phyloP scores from a whole-genome alignment of 2,113 vertebrate genomes.

The Scophthalmus maximus region DNA sequence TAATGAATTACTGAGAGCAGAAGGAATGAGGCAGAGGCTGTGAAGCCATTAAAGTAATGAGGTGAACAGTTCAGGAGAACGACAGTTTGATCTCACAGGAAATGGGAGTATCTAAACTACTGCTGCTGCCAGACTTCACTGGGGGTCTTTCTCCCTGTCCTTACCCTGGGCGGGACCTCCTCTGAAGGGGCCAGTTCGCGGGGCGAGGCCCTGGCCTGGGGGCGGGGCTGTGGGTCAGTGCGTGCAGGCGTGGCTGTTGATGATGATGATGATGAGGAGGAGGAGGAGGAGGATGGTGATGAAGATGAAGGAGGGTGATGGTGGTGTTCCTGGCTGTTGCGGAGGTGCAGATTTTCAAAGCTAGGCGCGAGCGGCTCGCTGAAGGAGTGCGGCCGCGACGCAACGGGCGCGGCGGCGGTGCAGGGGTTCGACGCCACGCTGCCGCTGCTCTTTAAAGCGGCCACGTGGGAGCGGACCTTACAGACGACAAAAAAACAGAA shows the following conservation, averaged over 20 bases:
- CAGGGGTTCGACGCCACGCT: conserved; percentile 46
- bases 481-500: conserved; percentile 85
- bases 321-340: conserved; percentile 89
- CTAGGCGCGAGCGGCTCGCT: conserved; percentile 90
- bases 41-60: conserved; percentile 20
- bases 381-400: conserved; percentile 92
- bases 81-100: conserved; percentile 7
- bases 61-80: not conserved
- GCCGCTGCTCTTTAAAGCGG: conserved; percentile 93
- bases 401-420: conserved; percentile 72
- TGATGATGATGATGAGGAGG: conserved; percentile 59
- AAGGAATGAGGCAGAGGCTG: conserved; percentile 10
- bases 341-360: conserved; percentile 94
- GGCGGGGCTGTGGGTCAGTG: conserved; percentile 89
- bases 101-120: not conserved
- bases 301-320: conserved; percentile 64
- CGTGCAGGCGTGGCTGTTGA: conserved; percentile 82
- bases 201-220: conserved; percentile 87
- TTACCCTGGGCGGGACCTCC: conserved; percentile 95
- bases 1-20: conserved; percentile 15
- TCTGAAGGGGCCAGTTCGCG: conserved; percentile 88
- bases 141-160: conserved; percentile 61
- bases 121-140: conserved; percentile 1
- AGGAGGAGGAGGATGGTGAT: conserved; percentile 59
- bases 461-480: conserved; percentile 96